phyloP scores from a whole-genome alignment of 1,140 invertebrate species.

The Bombus breviceps region DNA sequence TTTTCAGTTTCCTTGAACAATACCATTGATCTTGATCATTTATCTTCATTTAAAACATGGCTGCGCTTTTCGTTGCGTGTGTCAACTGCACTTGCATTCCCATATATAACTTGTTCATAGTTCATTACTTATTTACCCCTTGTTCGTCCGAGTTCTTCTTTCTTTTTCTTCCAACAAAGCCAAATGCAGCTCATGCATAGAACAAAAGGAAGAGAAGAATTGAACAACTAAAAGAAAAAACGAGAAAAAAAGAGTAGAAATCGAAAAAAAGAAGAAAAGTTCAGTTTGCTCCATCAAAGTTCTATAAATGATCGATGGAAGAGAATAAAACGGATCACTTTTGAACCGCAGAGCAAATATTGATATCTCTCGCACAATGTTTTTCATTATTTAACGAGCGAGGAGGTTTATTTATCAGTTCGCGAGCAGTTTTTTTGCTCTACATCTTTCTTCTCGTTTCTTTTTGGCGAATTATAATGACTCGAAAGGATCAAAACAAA shows the following conservation, averaged over 20 bases:
- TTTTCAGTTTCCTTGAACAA: conserved; percentile 35
- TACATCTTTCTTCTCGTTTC: neutral
- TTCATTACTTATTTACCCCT: neutral
- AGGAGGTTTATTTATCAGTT: conserved; percentile 7
- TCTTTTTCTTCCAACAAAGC: neutral
- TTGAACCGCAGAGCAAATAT: neutral
- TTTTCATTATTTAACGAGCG: conserved; percentile 14
- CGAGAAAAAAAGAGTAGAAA: too few relatives aligned
- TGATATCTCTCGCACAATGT: neutral
- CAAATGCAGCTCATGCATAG: neutral
- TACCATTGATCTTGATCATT: conserved; percentile 21
- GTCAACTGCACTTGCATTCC: neutral
- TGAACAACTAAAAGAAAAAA: neutral
- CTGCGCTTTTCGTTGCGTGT: conserved; percentile 9
- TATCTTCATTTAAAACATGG: conserved; percentile 9
- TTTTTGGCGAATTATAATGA: too few relatives aligned
- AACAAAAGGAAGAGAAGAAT: neutral
- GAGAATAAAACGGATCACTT: neutral
- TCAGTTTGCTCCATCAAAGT: neutral
- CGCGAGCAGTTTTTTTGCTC: too few relatives aligned
- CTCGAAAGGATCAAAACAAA: neutral
- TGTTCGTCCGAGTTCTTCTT: neutral
- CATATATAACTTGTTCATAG: neutral
- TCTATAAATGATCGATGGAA: conserved; percentile 6
- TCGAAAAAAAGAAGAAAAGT: neutral